Conservation (phyloP, 2,797 vertebrate genomes). For the Gorsachius magnificus region DNA sequence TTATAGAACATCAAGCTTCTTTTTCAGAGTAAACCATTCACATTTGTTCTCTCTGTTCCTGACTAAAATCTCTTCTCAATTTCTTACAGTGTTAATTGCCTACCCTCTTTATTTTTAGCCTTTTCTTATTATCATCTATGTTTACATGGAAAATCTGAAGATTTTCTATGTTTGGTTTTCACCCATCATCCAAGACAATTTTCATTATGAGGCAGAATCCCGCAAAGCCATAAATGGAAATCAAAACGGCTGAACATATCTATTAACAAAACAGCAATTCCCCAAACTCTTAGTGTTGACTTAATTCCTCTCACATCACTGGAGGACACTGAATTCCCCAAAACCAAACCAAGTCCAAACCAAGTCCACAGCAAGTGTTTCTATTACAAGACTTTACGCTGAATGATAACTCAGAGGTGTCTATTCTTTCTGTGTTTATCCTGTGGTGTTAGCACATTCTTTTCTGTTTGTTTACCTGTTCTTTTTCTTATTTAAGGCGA, state of each 20-base stretch:
- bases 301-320: neutral
- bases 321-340: neutral
- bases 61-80: neutral
- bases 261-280: neutral
- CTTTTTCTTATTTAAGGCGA: neutral
- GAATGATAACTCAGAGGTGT: neutral
- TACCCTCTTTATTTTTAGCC: constrained; percentile 10
- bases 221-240: neutral
- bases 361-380: neutral
- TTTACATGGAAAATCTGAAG: constrained; percentile 47
- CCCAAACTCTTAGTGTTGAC: neutral
- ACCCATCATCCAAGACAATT: neutral
- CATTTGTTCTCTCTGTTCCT: neutral
- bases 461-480: neutral
- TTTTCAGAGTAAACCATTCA: neutral
- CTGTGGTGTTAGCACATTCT: accelerated
- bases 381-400: neutral
- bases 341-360: too few relatives aligned
- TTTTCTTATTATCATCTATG: constrained; percentile 14
- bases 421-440: neutral
- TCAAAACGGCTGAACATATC: neutral
- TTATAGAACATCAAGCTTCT: neutral
- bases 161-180: neutral
- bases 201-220: neutral
- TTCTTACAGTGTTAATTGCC: neutral